These are phyloP conservation scores for Choristoneura rosaceana DNA, from an alignment of 2,888 invertebrate species.

Conservation along the genomic window DNA sequence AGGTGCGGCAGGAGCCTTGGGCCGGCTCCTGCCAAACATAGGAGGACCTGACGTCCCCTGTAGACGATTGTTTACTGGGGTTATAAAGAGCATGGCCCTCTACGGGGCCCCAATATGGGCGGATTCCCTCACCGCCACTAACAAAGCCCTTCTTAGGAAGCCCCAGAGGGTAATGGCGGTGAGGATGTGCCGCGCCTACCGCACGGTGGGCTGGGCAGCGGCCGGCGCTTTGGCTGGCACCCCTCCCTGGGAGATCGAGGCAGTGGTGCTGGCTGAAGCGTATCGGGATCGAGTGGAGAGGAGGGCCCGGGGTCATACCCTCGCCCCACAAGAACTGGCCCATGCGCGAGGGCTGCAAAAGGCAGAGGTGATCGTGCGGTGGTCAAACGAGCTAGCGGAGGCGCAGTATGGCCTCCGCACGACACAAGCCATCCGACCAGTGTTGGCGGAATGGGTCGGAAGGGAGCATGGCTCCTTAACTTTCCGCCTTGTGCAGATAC, in stretches of 20 bases:
- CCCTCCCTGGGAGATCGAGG: not conserved
- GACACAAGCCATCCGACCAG: not conserved
- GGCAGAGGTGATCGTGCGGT: not conserved
- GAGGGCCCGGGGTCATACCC: not conserved
- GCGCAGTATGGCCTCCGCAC: not conserved
- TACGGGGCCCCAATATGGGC: not conserved
- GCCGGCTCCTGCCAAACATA: not conserved
- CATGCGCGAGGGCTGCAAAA: not conserved
- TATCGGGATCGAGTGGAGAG: not conserved
- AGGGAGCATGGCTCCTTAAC: not conserved
- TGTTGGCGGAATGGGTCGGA: not conserved
- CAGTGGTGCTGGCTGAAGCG: not conserved
- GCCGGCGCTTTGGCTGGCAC: not conserved
- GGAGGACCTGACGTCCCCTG: not conserved
- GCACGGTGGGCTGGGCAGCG: not conserved
- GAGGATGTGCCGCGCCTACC: not conserved
- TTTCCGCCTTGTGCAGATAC: not conserved
- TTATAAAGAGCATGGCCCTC: not conserved
- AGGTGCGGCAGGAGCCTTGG: not conserved
- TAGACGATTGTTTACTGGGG: not conserved
- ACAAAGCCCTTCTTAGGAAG: not conserved
- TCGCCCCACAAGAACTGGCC: not conserved
- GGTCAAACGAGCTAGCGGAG: not conserved
- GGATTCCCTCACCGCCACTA: not conserved
- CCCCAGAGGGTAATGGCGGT: not conserved